Base-by-base conservation (phyloP, 2,888 invertebrate species). In the Tricholauxania praeusta region DNA sequence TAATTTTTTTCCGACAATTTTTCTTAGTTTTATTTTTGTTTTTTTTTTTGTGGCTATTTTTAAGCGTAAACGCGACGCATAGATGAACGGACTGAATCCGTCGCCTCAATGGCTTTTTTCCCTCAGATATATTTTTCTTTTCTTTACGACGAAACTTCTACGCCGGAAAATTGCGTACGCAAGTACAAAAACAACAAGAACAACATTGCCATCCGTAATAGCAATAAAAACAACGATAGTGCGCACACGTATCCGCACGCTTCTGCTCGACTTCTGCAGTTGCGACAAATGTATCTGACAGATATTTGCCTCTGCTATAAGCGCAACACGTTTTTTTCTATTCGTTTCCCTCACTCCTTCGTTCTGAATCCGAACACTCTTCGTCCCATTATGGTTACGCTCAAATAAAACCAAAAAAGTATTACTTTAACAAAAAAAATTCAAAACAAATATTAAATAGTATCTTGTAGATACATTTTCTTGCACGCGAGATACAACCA, bases 401-500 rank as follows among this genome's bases (percentile, higher is more conserved):
- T 28, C 28, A 59, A 17, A 72, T 39, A 63, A 28, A 70, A 63
- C 32, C 3, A 28, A 22, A 52, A 3, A 14, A 32, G 53, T 14
- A 39, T 32, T 52, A 12, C 48, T 6, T 32, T 48, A 62, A 15
- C 14, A 7, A 6, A 39, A 62, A 63, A 14, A 8, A 17, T 14
- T 7, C 52, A 51, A 19, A 28, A 22, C 32, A 48, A 57, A n/a
- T 51, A 14, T 59, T 28, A 12, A 60, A 12, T 60, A 53, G 22
- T 59, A 48, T 52, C 14, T 19, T 53, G 14, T 22, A 32, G 65
- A 57, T 51, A 64, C 32, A 59, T 52, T 53, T 52, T 53, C 48
- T 39, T 53, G 32, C 39, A 39, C 53, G 53, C 17, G n/a, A 77
- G 57, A 79, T 48, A 59, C 80, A 78, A 80, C 83, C 81, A 80